Evolutionary conservation across 2,797 vertebrate species (phyloP).

Genomic region (Agapornis canus): DNA sequence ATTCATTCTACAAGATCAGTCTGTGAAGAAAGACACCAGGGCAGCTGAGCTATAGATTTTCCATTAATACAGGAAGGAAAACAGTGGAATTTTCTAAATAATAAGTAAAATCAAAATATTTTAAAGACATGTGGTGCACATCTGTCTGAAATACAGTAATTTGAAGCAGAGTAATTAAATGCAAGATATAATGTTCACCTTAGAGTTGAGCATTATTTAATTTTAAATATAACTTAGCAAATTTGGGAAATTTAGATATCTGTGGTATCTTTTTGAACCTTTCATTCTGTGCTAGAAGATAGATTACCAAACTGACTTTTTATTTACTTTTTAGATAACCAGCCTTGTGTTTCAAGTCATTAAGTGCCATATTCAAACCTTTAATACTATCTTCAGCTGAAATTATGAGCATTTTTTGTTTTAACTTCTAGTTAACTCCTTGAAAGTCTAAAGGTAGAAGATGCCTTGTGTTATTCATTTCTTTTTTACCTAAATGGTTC

Average conservation of each 20-base stretch:
- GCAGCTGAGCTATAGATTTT: slow-evolving; percentile 64
- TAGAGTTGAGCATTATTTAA: slow-evolving; percentile 44
- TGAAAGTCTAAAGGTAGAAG: not conserved
- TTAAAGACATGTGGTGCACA: slow-evolving; percentile 76
- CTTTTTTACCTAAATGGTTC: not conserved
- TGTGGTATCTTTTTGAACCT: slow-evolving; percentile 8
- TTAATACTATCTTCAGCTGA: not conserved
- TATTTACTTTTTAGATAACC: not conserved
- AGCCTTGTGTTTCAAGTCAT: not conserved
- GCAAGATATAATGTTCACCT: slow-evolving; percentile 70
- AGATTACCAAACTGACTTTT: not conserved
- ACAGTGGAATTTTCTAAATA: slow-evolving; percentile 68
- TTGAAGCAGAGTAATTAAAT: slow-evolving; percentile 76
- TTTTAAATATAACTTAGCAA: slow-evolving; percentile 51
- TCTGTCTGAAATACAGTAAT: slow-evolving; percentile 75
- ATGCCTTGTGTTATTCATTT: not conserved
- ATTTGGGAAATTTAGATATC: not conserved
- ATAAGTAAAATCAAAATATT: slow-evolving; percentile 76
- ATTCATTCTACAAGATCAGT: slow-evolving; percentile 71
- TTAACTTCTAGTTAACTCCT: slow-evolving; percentile 7
- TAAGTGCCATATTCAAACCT: not conserved
- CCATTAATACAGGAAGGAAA: slow-evolving; percentile 66
- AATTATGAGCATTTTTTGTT: not conserved
- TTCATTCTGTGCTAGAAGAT: slow-evolving; percentile 14
- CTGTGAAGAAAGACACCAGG: slow-evolving; percentile 68